Evolutionary conservation across 2,797 vertebrate genomes (phyloP).

Genomic region (Phoxinus dragarum): DNA sequence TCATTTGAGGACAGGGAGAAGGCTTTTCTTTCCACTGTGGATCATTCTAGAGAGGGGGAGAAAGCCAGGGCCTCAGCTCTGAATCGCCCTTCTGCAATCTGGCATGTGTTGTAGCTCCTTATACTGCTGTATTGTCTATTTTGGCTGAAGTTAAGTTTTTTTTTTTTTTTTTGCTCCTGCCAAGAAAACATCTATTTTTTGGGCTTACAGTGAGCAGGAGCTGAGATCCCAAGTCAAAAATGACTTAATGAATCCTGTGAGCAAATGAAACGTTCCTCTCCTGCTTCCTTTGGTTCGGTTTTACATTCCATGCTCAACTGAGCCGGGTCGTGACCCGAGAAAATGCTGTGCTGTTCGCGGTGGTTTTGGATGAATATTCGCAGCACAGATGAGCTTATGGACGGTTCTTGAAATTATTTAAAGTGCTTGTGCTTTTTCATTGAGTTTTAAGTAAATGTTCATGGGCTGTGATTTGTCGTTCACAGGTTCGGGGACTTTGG

Average conservation of each 20-base stretch:
- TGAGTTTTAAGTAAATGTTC: not conserved
- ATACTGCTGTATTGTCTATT: constrained; percentile 85
- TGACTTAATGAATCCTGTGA: constrained; percentile 71
- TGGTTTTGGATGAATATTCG: not conserved
- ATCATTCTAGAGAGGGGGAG: constrained; percentile 74
- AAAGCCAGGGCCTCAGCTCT: constrained; percentile 77
- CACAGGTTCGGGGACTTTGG: constrained; percentile 37
- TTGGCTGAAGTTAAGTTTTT: constrained; percentile 79
- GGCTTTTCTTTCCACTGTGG: constrained; percentile 85
- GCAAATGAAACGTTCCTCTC: constrained; percentile 71
- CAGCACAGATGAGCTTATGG: not conserved
- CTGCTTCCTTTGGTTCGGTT: constrained; percentile 73
- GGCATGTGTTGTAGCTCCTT: constrained; percentile 72
- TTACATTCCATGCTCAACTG: constrained; percentile 61
- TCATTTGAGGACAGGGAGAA: constrained; percentile 89
- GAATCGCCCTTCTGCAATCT: constrained; percentile 83
- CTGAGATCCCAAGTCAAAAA: constrained; percentile 68
- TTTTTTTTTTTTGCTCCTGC: constrained; percentile 55
- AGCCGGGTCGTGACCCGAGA: constrained; percentile 39
- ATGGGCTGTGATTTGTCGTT: constrained; percentile 29
- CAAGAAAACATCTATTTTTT: constrained; percentile 67
- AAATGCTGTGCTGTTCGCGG: constrained; percentile 6
- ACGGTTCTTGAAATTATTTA: not conserved
- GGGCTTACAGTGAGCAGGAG: constrained; percentile 65
- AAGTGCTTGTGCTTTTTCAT: not conserved